A percentile compares a stretch with the other conserved stretches of the same genome.
Conservation (phyloP, 2,888 invertebrate genomes). For the Nomada ruficornis region DNA sequence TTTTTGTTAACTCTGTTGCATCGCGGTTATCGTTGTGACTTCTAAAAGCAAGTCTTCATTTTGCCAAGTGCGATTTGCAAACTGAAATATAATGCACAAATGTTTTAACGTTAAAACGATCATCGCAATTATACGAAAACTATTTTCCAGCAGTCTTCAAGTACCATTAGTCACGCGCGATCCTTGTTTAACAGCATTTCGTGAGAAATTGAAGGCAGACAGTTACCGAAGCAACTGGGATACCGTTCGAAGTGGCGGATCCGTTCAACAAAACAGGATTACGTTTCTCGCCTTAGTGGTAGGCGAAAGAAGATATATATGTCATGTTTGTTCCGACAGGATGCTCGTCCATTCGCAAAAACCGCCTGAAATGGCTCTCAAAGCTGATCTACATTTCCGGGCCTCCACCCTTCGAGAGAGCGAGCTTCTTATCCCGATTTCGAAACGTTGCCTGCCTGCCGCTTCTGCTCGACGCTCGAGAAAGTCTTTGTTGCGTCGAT, state of each 20-base stretch:
- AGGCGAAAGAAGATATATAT: conserved; percentile 35
- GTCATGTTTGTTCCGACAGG: conserved; percentile 50
- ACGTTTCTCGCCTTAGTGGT: conserved; percentile 30
- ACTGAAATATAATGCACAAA: too few relatives aligned
- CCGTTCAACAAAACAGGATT: conserved; percentile 40
- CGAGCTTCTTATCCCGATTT: conserved; percentile 40
- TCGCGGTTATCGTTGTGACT: too few relatives aligned
- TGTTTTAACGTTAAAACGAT: too few relatives aligned
- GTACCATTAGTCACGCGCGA: too few relatives aligned
- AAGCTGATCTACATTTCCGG: conserved; percentile 41
- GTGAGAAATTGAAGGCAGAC: not conserved
- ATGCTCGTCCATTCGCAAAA: conserved; percentile 30
- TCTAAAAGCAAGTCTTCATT: too few relatives aligned
- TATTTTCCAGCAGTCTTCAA: too few relatives aligned
- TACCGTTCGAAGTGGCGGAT: conserved; percentile 10
- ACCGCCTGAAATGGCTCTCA: conserved; percentile 35
- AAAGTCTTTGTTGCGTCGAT: not conserved
- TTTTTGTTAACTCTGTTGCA: too few relatives aligned
- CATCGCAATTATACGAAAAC: too few relatives aligned
- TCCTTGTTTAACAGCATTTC: not conserved
- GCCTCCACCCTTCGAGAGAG: conserved; percentile 13
- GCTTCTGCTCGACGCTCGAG: not conserved
- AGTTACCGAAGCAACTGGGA: not conserved
- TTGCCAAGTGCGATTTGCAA: too few relatives aligned
- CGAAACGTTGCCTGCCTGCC: conserved; percentile 13